Evolutionary conservation across 2,888 invertebrate genomes (phyloP), one percentile per base, ranked within the genome.

Genomic region (Neoscelio sp.): DNA sequence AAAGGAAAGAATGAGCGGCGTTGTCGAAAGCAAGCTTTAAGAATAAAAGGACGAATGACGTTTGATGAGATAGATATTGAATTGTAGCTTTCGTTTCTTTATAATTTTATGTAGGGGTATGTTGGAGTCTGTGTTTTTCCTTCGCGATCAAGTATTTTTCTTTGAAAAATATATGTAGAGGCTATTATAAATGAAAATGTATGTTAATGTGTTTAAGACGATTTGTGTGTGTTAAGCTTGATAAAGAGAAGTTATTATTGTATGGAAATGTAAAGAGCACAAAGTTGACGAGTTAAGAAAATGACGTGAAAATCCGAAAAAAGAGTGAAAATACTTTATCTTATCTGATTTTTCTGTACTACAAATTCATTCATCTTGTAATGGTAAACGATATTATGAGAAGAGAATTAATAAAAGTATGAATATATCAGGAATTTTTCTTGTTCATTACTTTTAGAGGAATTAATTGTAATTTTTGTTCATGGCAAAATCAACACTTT

Each of bases 331-430:
- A 67, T 38, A 50, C 30, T 75, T 40, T 44, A 62, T 75, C 54
- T 60, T 44, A 54, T 46, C 38, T 75, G 44, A 60, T 52, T 75
- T 75, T 46, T 62, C 60, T 54, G 48, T 67, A 62, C 13, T 60
- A 68, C 28, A 48, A 74, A 58, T 75, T 52, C 68, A 75, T 62
- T 67, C 62, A 30, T 54, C 67, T 75, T 75, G 40, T 68, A 68
- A 68, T 68, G 46, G 62, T 75, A 75, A 75, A 75, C 40, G 54
- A 54, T 75, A 75, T 65, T 78, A 78, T 79, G 70, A 75, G 52
- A 82, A 80, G 78, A 82, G 78, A 83, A 82, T 80, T 81, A 80
- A 82, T 74, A 74, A 74, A 74, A 56, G 15, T 74, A 74, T 74
- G 15, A 65, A 65, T 52, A 71, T 50, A 44, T 38, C 26, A 50